These are phyloP conservation scores for Drosophila hamatofila DNA, from an alignment of 2,888 invertebrate genomes.

Conservation along the genomic window DNA sequence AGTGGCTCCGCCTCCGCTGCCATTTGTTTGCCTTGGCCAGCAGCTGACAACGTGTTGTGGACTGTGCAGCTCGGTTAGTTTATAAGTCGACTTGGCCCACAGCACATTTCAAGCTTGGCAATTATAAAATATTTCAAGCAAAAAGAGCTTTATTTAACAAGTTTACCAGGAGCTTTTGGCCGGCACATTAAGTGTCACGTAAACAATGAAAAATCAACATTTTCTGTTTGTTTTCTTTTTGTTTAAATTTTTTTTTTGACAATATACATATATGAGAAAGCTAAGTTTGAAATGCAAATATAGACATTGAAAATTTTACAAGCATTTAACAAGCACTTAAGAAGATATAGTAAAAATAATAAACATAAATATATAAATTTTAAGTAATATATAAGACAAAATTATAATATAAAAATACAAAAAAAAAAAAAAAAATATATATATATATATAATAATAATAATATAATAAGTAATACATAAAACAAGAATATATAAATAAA, in stretches of 20 bases:
- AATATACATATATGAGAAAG: not conserved
- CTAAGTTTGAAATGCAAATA: not conserved
- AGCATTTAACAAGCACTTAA: too few species aligned
- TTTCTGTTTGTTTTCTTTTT: not conserved
- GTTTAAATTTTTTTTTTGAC: not conserved
- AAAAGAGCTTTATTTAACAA: not conserved
- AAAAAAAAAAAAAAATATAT: too few species aligned
- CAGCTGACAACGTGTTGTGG: not conserved
- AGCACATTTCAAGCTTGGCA: not conserved
- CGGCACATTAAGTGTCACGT: not conserved
- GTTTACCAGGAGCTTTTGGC: not conserved
- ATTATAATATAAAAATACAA: too few species aligned
- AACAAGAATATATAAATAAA: too few species aligned
- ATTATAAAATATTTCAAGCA: not conserved
- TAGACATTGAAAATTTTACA: too few species aligned
- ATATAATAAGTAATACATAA: too few species aligned
- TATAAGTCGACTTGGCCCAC: not conserved
- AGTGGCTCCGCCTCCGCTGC: slow-evolving; percentile 26
- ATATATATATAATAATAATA: too few species aligned
- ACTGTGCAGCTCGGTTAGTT: slow-evolving; percentile 29
- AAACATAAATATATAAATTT: too few species aligned
- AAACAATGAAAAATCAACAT: not conserved
- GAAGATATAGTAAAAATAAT: too few species aligned
- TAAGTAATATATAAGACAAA: too few species aligned
- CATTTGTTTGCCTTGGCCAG: slow-evolving; percentile 9